These are phyloP conservation scores for Sisor rabdophorus DNA, from an alignment of 2,113 vertebrate species.

Conservation along the genomic window DNA sequence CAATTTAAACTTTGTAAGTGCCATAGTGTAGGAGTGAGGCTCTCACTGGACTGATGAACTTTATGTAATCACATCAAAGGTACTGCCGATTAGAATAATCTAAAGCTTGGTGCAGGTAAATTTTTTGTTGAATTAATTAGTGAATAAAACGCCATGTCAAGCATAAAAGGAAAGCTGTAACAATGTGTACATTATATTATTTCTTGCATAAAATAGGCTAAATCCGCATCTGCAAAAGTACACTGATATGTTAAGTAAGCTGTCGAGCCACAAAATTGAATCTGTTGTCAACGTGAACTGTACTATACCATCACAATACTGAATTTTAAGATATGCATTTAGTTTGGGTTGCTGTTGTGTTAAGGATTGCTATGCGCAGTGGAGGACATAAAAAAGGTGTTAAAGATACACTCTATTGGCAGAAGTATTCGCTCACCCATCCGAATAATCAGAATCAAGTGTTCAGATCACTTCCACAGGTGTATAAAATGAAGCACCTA, in stretches of 20 bases:
- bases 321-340: not conserved
- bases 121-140: not conserved
- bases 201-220: not conserved
- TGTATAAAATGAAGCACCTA: no score
- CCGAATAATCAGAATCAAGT: no score
- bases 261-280: not conserved
- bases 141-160: not conserved
- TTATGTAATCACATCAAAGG: constrained; percentile 15
- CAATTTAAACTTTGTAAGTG: not conserved
- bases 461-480: no score
- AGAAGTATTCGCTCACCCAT: no score
- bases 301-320: not conserved
- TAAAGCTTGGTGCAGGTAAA: not conserved
- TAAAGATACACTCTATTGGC: no score
- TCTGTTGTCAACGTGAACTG: not conserved
- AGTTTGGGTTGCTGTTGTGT: not conserved
- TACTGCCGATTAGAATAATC: not conserved
- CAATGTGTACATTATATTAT: not conserved
- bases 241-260: not conserved
- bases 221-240: not conserved
- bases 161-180: not conserved
- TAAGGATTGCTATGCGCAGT: not conserved
- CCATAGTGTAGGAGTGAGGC: not conserved
- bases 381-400: not conserved
- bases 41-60: constrained; percentile 6